Evolutionary conservation across 2,797 vertebrate species (phyloP).

Genomic region (Amblyraja radiata): DNA sequence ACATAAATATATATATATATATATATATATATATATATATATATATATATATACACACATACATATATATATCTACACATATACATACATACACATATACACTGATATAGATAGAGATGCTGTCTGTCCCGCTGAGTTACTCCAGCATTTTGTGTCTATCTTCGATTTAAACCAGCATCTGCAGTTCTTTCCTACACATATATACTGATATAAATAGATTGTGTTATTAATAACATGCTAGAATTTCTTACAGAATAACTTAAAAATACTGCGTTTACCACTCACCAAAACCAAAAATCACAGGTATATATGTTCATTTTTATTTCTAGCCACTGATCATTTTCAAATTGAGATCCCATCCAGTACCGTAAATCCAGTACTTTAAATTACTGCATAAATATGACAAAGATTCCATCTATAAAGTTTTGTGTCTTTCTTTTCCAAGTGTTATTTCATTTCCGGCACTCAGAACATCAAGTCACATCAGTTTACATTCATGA

Average conservation of each 20-base stretch:
- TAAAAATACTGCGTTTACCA: not conserved
- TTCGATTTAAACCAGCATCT: too few relatives aligned
- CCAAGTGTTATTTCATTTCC: not conserved
- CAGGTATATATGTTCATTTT: not conserved
- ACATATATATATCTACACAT: too few relatives aligned
- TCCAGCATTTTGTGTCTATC: too few relatives aligned
- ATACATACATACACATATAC: too few relatives aligned
- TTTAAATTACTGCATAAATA: not conserved
- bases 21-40: too few relatives aligned
- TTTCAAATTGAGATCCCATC: not conserved
- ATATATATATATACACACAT: too few relatives aligned
- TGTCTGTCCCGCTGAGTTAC: too few relatives aligned
- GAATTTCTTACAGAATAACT: conserved; percentile 13
- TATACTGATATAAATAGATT: too few relatives aligned
- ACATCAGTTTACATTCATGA: not conserved
- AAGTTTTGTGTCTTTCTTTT: not conserved
- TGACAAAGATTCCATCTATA: not conserved
- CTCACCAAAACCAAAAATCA: not conserved
- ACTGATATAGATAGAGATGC: too few relatives aligned
- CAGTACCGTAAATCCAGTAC: not conserved
- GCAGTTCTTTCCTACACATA: too few relatives aligned
- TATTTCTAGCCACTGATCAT: not conserved
- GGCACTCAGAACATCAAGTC: not conserved
- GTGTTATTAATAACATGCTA: not conserved
- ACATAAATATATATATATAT: too few relatives aligned